Percentiles rank a stretch among this genome's conserved stretches.
These are phyloP conservation scores for Chelonia mydas DNA, from an alignment of 2,797 vertebrate genomes.

Conservation along the genomic window DNA sequence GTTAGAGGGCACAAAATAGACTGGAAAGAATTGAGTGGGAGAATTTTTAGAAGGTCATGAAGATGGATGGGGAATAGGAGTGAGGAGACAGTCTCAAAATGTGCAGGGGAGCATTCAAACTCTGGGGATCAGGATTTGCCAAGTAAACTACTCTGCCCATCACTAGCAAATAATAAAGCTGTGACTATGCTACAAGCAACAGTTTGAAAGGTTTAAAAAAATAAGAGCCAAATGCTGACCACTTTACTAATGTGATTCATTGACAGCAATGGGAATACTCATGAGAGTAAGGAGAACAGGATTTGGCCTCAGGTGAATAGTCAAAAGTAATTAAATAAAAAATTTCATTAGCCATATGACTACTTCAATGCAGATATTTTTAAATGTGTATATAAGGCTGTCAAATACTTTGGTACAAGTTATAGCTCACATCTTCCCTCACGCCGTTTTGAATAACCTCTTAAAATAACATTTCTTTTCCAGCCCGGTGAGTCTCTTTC, in stretches of 20 bases:
- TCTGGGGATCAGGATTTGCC: not conserved
- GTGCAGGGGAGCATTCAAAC: not conserved
- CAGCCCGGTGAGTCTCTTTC: not conserved
- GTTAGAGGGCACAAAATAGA: not conserved
- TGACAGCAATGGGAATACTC: not conserved
- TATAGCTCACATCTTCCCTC: not conserved
- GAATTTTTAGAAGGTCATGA: not conserved
- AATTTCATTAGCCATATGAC: not conserved
- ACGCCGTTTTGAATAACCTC: not conserved
- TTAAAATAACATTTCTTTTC: not conserved
- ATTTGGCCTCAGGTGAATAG: not conserved
- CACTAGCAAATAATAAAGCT: not conserved
- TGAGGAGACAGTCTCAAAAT: not conserved
- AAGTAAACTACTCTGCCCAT: slow-evolving; percentile 12
- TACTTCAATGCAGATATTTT: not conserved
- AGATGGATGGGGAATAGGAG: fast-evolving
- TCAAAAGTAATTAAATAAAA: not conserved
- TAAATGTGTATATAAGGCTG: fast-evolving
- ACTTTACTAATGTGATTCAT: not conserved
- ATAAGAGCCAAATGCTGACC: not conserved
- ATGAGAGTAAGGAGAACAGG: not conserved
- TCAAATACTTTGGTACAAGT: not conserved
- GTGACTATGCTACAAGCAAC: slow-evolving; percentile 3
- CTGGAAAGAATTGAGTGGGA: not conserved
- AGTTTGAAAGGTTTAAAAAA: not conserved